Evolutionary conservation across 2,888 invertebrate species (phyloP), one percentile per base, ranked within the genome.

Genomic region (Muscina levida): DNA sequence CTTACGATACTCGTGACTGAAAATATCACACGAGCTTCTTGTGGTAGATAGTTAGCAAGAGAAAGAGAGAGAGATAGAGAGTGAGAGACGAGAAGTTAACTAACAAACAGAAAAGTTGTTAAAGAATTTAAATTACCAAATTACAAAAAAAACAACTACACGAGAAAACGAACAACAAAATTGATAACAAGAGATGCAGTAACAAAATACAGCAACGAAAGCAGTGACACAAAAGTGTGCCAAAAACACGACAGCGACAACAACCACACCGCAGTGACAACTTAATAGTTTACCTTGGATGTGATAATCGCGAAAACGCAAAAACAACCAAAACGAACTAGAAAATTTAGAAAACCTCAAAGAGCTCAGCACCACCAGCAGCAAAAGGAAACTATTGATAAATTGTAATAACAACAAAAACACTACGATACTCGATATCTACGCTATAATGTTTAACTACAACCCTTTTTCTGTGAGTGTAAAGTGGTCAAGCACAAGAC

Each of bases 151-250:
- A n/a, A n/a, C n/a, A n/a, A n/a, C n/a, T n/a, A n/a, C n/a, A 57
- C 74, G 53, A 24, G 57, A 71, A 22, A 19, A 22, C 26, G 10
- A 70, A 46, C 24, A 53, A 42, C 67, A 56, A 79, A 56, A 10
- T 62, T 39, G 17, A 65, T n/a, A n/a, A n/a, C n/a, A n/a, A n/a
- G n/a, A n/a, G n/a, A n/a, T n/a, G n/a, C n/a, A n/a, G n/a, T n/a
- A n/a, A n/a, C n/a, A 37, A 65, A 17, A 22, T 10, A 56, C 53
- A 39, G 56, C 19, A 37, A n/a, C n/a, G n/a, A 42, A 74, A 57
- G 22, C n/a, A n/a, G n/a, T 26, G 51, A 66, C 39, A 24, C 39
- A 67, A 76, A 80, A 81, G 77, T 77, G 77, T 81, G 80, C 71
- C 74, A 81, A 81, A 57, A 5, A 59, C 31, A 59, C 31, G 31